Evolutionary conservation across 1,140 invertebrate species (phyloP), one percentile per base, ranked within the genome.

Genomic region (Neodiprion fabricii): DNA sequence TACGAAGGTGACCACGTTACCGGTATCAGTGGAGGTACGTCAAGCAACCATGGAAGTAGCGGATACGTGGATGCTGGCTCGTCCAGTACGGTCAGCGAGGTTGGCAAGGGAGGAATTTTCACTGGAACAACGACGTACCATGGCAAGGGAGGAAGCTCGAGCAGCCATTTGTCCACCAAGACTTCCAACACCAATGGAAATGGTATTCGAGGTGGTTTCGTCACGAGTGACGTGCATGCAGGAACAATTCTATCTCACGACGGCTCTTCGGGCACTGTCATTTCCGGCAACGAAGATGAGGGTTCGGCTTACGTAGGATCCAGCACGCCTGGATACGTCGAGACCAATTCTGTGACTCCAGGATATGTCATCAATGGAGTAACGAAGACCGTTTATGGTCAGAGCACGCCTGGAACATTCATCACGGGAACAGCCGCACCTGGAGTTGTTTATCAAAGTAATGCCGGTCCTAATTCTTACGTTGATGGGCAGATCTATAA

Each of bases 351-450:
- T 10, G 79, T 79, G 21, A 73, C 80, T 10, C 76, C 80, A 11
- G 82, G 83, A 48, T 85, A 83, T 50, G 77, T 76, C 7, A 66
- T 79, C 1, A 80, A 47, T 7, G 72, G 76, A 14, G 84, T 82
- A 71, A 40, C 80, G 12, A 81, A 82, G 40, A 80, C 76, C 0
- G 48, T 77, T 7, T 75, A 79, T 9, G 2, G 66, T 11, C 74
- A 66, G 28, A 11, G 68, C 21, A 21, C 73, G 1, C 70, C 76
- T 12, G 72, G 69, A 9, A 69, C 78, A 12, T 14, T 71, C 28
- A 7, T 79, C 7, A 76, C 68, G 1, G 74, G 75, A 21, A 12
- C 76, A 49, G 50, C 74, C 0, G 67, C 17, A 0, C 48, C 77
- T 40, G 76, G 74, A n/a, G 68, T 78, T 8, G 49, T 79, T 70